Percentiles rank a stretch among this genome's conserved stretches.
phyloP scores from a whole-genome alignment of 2,888 invertebrate genomes.

The Holacanthella duospinosa region DNA sequence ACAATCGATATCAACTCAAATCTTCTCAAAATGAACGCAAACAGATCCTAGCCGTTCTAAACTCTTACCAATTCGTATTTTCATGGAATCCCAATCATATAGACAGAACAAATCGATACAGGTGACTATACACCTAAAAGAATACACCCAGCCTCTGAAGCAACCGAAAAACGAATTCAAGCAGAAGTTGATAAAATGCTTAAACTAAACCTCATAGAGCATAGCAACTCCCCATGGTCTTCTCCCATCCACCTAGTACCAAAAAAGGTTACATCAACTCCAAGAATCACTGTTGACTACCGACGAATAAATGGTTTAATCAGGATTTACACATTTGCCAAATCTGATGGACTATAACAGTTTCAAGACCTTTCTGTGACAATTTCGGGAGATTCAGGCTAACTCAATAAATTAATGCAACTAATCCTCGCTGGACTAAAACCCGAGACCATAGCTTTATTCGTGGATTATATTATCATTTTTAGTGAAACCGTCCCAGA shows the following conservation, averaged over 20 bases:
- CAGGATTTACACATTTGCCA: background rate
- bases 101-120: background rate
- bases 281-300: background rate
- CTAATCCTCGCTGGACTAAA: background rate
- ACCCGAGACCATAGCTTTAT: background rate
- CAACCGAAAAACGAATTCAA: background rate
- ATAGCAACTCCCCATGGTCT: too few species aligned
- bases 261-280: background rate
- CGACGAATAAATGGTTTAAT: background rate
- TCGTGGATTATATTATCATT: slow-evolving; percentile 13
- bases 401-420: slow-evolving; percentile 1
- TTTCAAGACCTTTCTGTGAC: background rate
- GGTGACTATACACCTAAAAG: background rate
- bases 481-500: background rate
- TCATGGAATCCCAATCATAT: background rate
- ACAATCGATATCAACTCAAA: background rate
- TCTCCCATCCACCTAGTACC: too few species aligned
- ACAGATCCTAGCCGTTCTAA: background rate
- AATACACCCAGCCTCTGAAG: background rate
- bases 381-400: background rate
- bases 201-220: too few species aligned
- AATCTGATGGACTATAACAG: background rate
- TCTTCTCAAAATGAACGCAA: background rate
- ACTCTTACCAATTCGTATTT: background rate
- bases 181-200: background rate